phyloP scores from a whole-genome alignment of 1,140 invertebrate genomes.

The Pseudomyrmex sp. region DNA sequence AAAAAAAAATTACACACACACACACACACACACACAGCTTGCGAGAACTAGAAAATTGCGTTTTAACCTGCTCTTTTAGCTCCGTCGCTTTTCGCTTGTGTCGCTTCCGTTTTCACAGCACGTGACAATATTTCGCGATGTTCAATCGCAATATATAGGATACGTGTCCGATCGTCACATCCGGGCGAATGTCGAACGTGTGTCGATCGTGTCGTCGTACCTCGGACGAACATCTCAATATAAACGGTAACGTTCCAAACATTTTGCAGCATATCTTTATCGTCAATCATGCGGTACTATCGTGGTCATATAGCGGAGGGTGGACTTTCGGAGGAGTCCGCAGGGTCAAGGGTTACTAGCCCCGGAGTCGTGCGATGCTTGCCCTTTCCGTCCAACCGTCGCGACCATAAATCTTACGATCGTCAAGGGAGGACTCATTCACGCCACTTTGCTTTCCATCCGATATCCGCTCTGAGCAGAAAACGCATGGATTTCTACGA shows the following conservation, averaged over 20 bases:
- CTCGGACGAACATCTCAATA: constrained; percentile 1
- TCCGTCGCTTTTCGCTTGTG: neutral
- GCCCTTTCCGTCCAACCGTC: constrained; percentile 67
- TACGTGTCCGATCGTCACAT: neutral
- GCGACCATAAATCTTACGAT: constrained; percentile 84
- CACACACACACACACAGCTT: neutral
- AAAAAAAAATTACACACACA: constrained; percentile 13
- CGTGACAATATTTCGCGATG: neutral
- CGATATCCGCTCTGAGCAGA: constrained; percentile 72
- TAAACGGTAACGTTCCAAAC: constrained; percentile 12
- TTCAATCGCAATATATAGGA: neutral
- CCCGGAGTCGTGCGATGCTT: constrained; percentile 69
- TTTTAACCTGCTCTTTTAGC: constrained; percentile 40
- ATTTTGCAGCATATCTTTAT: constrained; percentile 70
- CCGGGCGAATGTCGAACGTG: neutral
- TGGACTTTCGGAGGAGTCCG: constrained; percentile 67
- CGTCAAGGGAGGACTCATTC: constrained; percentile 84
- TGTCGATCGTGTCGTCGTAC: neutral
- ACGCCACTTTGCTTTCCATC: constrained; percentile 81
- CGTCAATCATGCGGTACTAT: constrained; percentile 32
- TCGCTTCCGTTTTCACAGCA: neutral
- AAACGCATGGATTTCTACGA: constrained; percentile 66
- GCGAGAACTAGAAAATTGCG: constrained; percentile 59
- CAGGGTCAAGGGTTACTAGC: constrained; percentile 82
- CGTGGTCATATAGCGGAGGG: constrained; percentile 41